Conservation (phyloP, 1,140 invertebrate species). For the Caligus rogercresseyi region DNA sequence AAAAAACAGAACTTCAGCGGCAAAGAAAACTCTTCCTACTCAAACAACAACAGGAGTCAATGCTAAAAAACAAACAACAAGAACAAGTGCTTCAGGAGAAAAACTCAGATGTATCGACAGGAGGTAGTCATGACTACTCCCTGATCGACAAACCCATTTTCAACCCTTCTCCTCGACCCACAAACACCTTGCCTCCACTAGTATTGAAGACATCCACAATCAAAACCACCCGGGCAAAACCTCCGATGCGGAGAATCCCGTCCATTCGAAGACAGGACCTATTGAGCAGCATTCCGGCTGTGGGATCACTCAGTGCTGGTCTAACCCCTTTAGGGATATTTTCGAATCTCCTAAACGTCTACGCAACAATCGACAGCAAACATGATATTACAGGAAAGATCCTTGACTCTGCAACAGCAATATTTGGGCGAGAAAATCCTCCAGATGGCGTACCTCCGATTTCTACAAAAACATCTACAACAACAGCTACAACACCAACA, state of each 20-base stretch:
- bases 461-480: not conserved
- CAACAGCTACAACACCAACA: constrained; percentile 1
- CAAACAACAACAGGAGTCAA: not conserved
- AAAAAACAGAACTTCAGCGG: not conserved
- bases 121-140: not conserved
- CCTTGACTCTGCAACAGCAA: not conserved
- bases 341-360: constrained; percentile 18
- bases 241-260: too few species aligned
- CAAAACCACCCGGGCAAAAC: too few species aligned
- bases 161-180: not conserved
- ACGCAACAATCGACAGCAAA: constrained; percentile 20
- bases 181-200: not conserved
- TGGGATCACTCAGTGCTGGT: constrained; percentile 8
- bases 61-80: not conserved
- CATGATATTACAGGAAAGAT: constrained; percentile 19
- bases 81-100: not conserved
- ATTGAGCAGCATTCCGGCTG: constrained; percentile 1
- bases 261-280: constrained; percentile 15
- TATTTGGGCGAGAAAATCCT: not conserved
- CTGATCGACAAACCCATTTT: not conserved
- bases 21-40: not conserved
- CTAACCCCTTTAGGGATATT: constrained; percentile 8
- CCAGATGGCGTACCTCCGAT: not conserved
- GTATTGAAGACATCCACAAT: too few species aligned
- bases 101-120: not conserved